A percentile compares a stretch with the other conserved stretches of the same genome.
phyloP scores from a whole-genome alignment of 2,888 invertebrate genomes.

The Coelinius sp. region DNA sequence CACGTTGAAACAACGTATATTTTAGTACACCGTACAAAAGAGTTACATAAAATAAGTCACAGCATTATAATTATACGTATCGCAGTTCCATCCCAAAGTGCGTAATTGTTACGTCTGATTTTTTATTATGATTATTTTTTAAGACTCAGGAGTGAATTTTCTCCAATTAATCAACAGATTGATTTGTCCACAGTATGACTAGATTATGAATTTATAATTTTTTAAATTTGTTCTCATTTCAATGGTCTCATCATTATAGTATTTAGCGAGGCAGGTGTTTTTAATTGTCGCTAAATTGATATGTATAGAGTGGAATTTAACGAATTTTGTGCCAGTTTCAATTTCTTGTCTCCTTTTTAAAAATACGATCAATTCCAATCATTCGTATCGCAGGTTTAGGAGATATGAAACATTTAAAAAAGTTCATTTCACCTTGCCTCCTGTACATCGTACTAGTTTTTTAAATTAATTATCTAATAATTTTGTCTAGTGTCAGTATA shows the following conservation, averaged over 20 bases:
- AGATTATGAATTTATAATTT: too few relatives aligned
- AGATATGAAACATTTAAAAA: not conserved
- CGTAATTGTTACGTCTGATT: not conserved
- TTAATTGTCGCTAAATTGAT: too few relatives aligned
- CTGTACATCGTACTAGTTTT: not conserved
- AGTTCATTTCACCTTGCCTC: not conserved
- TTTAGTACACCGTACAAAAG: not conserved
- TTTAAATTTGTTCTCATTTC: too few relatives aligned
- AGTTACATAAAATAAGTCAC: not conserved
- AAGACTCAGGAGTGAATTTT: not conserved
- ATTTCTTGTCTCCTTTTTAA: too few relatives aligned
- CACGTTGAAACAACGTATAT: not conserved
- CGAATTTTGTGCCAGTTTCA: not conserved
- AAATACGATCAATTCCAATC: too few relatives aligned
- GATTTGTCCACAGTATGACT: too few relatives aligned
- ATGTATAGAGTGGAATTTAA: too few relatives aligned
- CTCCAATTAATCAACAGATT: too few relatives aligned
- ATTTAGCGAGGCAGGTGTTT: too few relatives aligned
- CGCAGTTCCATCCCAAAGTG: not conserved
- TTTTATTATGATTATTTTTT: not conserved
- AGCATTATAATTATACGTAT: not conserved
- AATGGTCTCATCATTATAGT: not conserved
- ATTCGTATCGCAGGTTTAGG: too few relatives aligned
- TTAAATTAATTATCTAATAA: constrained; percentile 25
- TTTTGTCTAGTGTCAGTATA: constrained; percentile 55